A percentile compares a stretch with the other conserved stretches of the same genome.
These are phyloP conservation scores for Daktulosphaira vitifoliae DNA, from an alignment of 1,140 invertebrate genomes.

Conservation along the genomic window DNA sequence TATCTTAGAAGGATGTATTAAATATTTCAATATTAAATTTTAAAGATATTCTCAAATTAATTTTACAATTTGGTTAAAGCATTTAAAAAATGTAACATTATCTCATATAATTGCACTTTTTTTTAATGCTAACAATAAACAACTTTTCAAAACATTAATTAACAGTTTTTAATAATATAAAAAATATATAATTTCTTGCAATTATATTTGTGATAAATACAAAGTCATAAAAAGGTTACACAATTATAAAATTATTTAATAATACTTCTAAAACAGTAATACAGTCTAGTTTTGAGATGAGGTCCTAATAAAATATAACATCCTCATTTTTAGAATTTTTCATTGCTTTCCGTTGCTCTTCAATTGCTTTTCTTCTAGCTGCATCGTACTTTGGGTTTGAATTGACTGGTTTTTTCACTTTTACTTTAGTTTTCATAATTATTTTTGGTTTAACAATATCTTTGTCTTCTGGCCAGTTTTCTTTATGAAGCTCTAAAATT, in stretches of 20 bases:
- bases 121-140: slow-evolving; percentile 13
- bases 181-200: slow-evolving; percentile 22
- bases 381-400: slow-evolving; percentile 25
- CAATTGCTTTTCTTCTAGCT: slow-evolving; percentile 24
- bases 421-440: slow-evolving; percentile 12
- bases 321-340: slow-evolving; percentile 26
- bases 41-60: no score
- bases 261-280: slow-evolving; percentile 21
- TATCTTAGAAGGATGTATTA: no score
- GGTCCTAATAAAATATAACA: slow-evolving; percentile 27
- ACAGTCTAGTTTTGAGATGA: neutral
- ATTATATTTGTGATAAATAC: neutral
- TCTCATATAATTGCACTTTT: slow-evolving; percentile 31
- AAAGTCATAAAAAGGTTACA: slow-evolving; percentile 19
- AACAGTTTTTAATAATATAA: neutral
- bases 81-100: slow-evolving; percentile 17
- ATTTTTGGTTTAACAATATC: neutral
- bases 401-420: slow-evolving; percentile 17
- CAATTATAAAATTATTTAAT: slow-evolving; percentile 21
- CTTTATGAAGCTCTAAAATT: slow-evolving; percentile 13
- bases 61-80: slow-evolving; percentile 25
- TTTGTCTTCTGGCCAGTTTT: slow-evolving; percentile 9
- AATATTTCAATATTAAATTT: no score
- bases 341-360: slow-evolving; percentile 27
- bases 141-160: slow-evolving; percentile 12